Conservation (phyloP, 1,140 invertebrate genomes). For the Heliothis virescens region DNA sequence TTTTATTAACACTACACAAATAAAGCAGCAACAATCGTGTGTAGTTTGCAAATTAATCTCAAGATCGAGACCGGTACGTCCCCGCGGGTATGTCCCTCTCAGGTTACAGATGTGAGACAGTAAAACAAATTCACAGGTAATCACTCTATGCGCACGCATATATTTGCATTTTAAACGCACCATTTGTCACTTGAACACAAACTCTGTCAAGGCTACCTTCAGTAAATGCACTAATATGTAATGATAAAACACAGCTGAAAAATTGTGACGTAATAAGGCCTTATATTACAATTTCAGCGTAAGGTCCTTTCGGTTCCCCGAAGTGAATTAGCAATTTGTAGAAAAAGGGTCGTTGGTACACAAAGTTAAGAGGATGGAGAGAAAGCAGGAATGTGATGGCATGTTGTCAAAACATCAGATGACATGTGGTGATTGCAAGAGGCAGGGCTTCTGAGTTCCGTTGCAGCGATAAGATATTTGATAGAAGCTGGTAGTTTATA, state of each 20-base stretch:
- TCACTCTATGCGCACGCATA: conserved; percentile 21
- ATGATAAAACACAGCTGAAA: not conserved
- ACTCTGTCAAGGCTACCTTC: conserved; percentile 12
- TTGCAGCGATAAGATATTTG: not conserved
- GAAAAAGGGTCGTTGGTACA: not conserved
- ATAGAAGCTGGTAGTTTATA: not conserved
- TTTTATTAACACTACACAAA: not conserved
- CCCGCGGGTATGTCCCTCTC: conserved; percentile 31
- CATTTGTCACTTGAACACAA: not conserved
- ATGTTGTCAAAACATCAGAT: not conserved
- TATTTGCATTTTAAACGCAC: conserved; percentile 35
- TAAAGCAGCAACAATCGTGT: conserved; percentile 19
- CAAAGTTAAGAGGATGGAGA: not conserved
- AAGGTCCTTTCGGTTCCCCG: not conserved
- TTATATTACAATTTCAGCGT: not conserved
- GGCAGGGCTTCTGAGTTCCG: not conserved
- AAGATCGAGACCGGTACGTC: conserved; percentile 14
- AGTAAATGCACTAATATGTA: conserved; percentile 4
- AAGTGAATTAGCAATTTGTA: not conserved
- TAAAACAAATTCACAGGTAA: conserved; percentile 29
- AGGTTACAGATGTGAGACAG: conserved; percentile 12
- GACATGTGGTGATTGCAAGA: not conserved
- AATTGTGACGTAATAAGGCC: not conserved
- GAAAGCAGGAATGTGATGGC: not conserved
- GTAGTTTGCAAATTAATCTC: conserved; percentile 14